A percentile compares a stretch with the other conserved stretches of the same genome.
Conservation (phyloP, 2,113 vertebrate genomes). For the Eulemur macaco region DNA sequence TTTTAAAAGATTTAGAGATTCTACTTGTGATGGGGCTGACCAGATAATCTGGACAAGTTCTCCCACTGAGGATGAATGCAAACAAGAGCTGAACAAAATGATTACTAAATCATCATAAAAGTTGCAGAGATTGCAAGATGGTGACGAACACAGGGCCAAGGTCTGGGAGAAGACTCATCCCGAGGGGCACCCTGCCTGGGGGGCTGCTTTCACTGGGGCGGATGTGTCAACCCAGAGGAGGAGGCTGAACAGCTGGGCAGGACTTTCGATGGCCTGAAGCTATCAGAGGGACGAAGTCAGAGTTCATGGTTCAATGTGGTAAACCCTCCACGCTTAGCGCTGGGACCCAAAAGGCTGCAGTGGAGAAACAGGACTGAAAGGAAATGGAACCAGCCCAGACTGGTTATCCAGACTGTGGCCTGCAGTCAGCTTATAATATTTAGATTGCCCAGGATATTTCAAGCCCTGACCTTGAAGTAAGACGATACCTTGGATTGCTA, state of each 20-base stretch:
- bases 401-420: background rate
- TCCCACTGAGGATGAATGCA: background rate
- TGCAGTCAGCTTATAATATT: background rate
- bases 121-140: background rate
- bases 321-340: background rate
- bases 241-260: background rate
- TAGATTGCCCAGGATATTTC: background rate
- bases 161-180: background rate
- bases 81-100: background rate
- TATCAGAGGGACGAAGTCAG: background rate
- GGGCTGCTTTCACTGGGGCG: fast-evolving
- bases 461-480: background rate
- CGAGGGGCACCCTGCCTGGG: background rate
- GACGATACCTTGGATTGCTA: background rate
- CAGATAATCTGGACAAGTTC: background rate
- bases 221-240: background rate
- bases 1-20: background rate
- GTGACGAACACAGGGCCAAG: background rate
- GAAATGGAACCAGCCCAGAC: background rate
- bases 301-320: background rate
- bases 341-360: background rate
- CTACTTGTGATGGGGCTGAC: background rate
- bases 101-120: background rate
- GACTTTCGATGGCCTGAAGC: background rate
- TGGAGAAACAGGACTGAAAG: background rate